Conservation (phyloP, 2,888 invertebrate species). For the Meta bourneti region DNA sequence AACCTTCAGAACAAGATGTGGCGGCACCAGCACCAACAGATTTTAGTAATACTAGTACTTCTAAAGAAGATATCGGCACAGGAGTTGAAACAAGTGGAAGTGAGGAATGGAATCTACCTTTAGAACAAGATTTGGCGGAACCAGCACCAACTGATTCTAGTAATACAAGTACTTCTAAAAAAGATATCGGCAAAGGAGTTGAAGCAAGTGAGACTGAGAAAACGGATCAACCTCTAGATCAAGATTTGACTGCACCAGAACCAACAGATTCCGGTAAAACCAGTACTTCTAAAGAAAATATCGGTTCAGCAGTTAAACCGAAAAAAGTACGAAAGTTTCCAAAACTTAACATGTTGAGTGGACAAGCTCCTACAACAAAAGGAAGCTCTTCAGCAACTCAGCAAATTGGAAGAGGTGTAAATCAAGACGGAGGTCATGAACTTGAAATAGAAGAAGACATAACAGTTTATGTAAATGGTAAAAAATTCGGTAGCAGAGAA, state of each 20-base stretch:
- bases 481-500: background rate
- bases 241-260: background rate
- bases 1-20: background rate
- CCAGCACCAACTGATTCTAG: background rate
- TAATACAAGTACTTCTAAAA: background rate
- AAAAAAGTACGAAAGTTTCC: background rate
- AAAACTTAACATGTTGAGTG: background rate
- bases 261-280: background rate
- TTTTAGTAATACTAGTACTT: background rate
- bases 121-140: background rate
- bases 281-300: background rate
- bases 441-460: slow-evolving; percentile 24
- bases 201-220: background rate
- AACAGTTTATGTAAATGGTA: slow-evolving; percentile 10
- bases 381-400: background rate
- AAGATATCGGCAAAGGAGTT: background rate
- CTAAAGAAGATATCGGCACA: background rate
- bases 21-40: background rate
- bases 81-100: background rate
- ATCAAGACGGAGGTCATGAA: background rate
- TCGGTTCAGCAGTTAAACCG: background rate
- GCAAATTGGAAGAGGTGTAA: background rate
- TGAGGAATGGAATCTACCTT: background rate
- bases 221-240: background rate
- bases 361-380: background rate